A percentile compares a stretch with the other conserved stretches of the same genome.
Evolutionary conservation across 2,797 vertebrate genomes (phyloP).

Genomic region (Manis javanica): DNA sequence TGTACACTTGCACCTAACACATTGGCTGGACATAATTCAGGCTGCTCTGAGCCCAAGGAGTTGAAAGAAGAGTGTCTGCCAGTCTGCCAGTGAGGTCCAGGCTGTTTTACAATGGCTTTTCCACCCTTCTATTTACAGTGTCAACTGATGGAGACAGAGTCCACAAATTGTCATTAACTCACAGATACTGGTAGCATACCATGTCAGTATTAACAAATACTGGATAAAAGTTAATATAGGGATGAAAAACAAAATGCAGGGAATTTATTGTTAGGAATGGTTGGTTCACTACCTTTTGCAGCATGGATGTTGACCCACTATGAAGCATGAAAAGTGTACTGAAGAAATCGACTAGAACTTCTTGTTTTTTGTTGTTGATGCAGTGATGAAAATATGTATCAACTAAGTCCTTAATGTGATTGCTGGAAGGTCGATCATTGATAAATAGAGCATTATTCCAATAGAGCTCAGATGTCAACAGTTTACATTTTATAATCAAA

Average conservation of each 20-base stretch:
- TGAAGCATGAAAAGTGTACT: not conserved
- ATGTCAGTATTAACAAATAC: conserved; percentile 15
- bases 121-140: not conserved
- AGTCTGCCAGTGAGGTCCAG: not conserved
- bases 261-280: not conserved
- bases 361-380: not conserved
- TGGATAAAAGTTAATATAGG: not conserved
- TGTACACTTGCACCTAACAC: not conserved
- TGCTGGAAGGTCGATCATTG: not conserved
- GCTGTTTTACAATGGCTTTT: not conserved
- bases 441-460: conserved; percentile 12
- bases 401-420: not conserved
- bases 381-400: not conserved
- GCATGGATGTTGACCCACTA: not conserved
- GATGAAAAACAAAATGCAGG: conserved; percentile 4
- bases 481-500: conserved; percentile 43
- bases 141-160: not conserved
- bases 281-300: not conserved
- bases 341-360: not conserved
- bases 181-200: not conserved
- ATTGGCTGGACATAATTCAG: not conserved
- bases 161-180: not conserved
- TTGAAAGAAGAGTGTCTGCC: not conserved
- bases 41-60: conserved; percentile 15
- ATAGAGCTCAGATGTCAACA: not conserved